Evolutionary conservation across 2,888 invertebrate genomes (phyloP).

Genomic region (Tinea trinotella): DNA sequence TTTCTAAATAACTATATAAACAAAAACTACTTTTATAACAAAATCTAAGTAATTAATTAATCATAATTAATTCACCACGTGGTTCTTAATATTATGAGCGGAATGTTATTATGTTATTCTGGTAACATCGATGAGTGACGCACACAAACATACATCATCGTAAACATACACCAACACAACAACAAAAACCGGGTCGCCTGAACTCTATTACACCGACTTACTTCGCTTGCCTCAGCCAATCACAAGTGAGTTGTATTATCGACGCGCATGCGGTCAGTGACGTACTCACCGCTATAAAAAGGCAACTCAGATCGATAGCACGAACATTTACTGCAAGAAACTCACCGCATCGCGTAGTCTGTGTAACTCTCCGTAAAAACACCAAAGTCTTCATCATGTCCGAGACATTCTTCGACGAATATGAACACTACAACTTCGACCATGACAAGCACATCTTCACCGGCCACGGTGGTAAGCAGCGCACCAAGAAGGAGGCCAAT

Average conservation of each 20-base stretch:
- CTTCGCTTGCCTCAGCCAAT: constrained; percentile 45
- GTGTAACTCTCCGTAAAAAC: neutral
- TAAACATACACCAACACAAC: constrained; percentile 30
- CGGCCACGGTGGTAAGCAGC: constrained; percentile 91
- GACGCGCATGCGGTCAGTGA: constrained; percentile 69
- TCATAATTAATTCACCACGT: too few relatives aligned
- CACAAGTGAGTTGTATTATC: constrained; percentile 49
- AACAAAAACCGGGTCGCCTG: constrained; percentile 40
- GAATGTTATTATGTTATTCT: too few relatives aligned
- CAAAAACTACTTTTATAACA: too few relatives aligned
- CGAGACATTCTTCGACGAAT: constrained; percentile 88
- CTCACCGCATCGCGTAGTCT: neutral
- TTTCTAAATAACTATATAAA: too few relatives aligned
- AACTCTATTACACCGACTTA: constrained; percentile 21
- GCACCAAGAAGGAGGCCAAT: constrained; percentile 89
- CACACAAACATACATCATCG: constrained; percentile 16
- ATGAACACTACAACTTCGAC: constrained; percentile 95
- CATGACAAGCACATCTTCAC: constrained; percentile 91
- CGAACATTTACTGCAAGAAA: constrained; percentile 9
- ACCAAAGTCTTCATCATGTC: constrained; percentile 77
- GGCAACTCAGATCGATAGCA: constrained; percentile 27
- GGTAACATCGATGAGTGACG: constrained; percentile 40
- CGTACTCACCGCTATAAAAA: constrained; percentile 50
- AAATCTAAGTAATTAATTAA: too few relatives aligned
- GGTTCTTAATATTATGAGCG: too few relatives aligned